These are phyloP conservation scores for Vannuccia rotundouncinata DNA, from an alignment of 2,888 invertebrate species.

Conservation along the genomic window DNA sequence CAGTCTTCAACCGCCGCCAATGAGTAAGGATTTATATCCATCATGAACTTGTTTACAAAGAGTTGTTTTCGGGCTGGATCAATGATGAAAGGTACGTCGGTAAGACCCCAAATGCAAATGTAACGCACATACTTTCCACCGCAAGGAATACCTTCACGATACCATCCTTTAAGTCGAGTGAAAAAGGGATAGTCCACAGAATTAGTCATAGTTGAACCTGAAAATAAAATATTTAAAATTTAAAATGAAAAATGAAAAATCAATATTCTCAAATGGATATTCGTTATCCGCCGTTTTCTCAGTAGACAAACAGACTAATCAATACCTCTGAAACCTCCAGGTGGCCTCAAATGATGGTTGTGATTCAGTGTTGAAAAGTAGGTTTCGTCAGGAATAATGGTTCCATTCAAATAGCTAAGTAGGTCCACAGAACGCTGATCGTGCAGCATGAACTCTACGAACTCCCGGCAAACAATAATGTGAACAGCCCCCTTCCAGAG, in stretches of 20 bases:
- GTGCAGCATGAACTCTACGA: constrained; percentile 32
- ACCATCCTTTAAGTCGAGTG: neutral
- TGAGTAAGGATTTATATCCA: neutral
- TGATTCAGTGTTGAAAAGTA: constrained; percentile 29
- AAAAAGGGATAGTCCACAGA: neutral
- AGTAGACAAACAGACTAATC: too few species aligned
- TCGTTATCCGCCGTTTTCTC: too few species aligned
- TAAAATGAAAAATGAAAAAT: too few species aligned
- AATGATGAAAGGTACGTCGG: neutral
- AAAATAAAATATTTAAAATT: too few species aligned
- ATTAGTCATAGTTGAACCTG: neutral
- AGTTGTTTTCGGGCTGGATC: neutral
- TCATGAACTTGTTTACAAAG: constrained; percentile 5
- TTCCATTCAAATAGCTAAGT: neutral
- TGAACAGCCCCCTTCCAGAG: neutral
- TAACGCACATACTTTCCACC: neutral
- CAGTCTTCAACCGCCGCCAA: neutral
- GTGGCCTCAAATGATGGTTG: constrained; percentile 9
- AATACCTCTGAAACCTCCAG: neutral
- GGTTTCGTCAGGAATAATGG: constrained; percentile 21
- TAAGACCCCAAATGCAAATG: neutral
- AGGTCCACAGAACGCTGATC: constrained; percentile 1
- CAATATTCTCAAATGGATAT: too few species aligned
- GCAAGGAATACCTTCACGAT: neutral
- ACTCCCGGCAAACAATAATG: neutral